Base-by-base conservation (phyloP, 1,140 invertebrate genomes). In the Drosophila parvula region DNA sequence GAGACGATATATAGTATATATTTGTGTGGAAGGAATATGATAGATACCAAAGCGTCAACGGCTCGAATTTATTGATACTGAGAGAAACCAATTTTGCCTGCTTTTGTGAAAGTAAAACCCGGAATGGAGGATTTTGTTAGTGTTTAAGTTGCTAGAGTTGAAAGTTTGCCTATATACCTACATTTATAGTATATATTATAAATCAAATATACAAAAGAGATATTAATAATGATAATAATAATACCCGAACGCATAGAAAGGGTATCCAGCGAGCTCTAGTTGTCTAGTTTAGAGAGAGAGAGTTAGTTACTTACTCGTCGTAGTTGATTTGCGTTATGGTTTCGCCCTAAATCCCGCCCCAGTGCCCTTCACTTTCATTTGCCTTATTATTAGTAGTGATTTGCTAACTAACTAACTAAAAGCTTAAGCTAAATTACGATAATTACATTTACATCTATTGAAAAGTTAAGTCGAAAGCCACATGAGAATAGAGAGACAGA, bases 351-450 rank as follows among this genome's bases (percentile, higher is more conserved):
- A 27, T 74, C 74, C 84, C 80, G 69, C 74, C 79, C 69, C 78
- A 79, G 84, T 88, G 84, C 80, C 84, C 84, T 88, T 81, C 77
- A 81, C 78, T 89, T 88, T 88, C 78, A 51, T 88, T 88, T 88
- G 84, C 84, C 84, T 88, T 88, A 88, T 89, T 88, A 83, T 82
- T 68, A 78, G 80, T 81, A 78, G 80, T 81, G 74, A 81, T 84
- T 83, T 89, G 73, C 64, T 63, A 75, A 55, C 51, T 1, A 38
- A 64, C 45, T 53, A 83, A 48, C 67, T 75, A 2, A 65, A 83
- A 65, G 65, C 79, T 45, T 68, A 79, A 88, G 76, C 77, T 70
- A 82, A 74, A 88, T 74, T 84, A 89, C 79, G 58, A 80, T 89
- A 79, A 79, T 74, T 70, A 74, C 77, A 83, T 80, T 55, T 79